phyloP scores from a whole-genome alignment of 2,113 vertebrate species.

The Haemorhous mexicanus region DNA sequence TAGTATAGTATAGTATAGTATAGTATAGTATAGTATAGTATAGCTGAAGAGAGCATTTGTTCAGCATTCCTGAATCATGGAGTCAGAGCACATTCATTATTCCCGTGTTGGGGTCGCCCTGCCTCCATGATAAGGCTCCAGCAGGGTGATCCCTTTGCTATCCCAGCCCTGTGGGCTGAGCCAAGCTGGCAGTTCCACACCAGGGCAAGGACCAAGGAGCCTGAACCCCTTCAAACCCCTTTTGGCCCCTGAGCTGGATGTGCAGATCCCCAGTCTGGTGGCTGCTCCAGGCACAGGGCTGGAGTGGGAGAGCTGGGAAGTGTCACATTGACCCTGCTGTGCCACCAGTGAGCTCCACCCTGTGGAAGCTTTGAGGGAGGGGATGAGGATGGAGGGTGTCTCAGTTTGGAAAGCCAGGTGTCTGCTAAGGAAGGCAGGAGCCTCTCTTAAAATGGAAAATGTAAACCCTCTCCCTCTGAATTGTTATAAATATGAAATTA shows the following conservation, averaged over 20 bases:
- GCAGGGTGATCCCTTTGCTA: neutral
- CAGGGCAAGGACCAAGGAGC: neutral
- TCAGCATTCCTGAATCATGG: no score
- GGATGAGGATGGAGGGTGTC: neutral
- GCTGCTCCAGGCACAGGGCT: neutral
- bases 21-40: no score
- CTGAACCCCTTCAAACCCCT: neutral
- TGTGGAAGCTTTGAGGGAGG: neutral
- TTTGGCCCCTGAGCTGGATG: neutral
- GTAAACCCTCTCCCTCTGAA: no score
- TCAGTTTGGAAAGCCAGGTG: no score
- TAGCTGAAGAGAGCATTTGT: no score
- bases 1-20: no score
- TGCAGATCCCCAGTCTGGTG: accelerated
- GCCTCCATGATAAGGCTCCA: neutral
- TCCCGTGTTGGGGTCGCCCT: no score
- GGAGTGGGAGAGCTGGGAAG: neutral
- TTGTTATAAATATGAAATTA: no score
- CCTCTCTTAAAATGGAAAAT: no score
- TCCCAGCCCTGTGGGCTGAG: neutral
- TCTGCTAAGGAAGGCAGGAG: no score
- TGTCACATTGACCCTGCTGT: neutral
- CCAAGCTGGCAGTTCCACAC: neutral
- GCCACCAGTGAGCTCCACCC: neutral
- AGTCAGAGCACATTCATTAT: no score